Evolutionary conservation across 2,113 vertebrate genomes (phyloP).

Genomic region (Helogale parvula): DNA sequence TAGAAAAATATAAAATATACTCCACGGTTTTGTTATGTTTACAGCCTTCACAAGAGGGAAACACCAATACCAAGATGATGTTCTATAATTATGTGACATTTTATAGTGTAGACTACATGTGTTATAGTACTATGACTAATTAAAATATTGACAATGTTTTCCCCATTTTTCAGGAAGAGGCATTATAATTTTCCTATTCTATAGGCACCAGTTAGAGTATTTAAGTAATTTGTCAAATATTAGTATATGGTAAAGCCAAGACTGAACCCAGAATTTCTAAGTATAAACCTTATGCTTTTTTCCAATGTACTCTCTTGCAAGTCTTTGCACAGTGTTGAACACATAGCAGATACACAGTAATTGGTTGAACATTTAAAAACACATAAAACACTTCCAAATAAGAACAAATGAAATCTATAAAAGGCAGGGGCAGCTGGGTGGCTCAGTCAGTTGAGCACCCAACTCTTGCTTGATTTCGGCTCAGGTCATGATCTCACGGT

Average conservation of each 20-base stretch:
- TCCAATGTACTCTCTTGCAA: not conserved
- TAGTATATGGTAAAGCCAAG: not conserved
- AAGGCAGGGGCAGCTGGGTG: not conserved
- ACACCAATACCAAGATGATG: not conserved
- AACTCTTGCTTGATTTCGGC: too few relatives aligned
- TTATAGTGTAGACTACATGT: not conserved
- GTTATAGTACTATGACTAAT: not conserved
- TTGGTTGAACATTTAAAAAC: not conserved
- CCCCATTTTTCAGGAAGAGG: not conserved
- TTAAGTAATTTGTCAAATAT: not conserved
- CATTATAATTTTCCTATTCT: not conserved
- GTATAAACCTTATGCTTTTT: not conserved
- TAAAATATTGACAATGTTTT: not conserved
- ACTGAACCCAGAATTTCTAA: not conserved
- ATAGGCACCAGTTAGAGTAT: not conserved
- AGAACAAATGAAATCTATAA: not conserved
- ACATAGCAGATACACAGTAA: not conserved
- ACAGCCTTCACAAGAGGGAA: not conserved
- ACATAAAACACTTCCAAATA: not conserved
- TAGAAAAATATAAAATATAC: constrained; percentile 26
- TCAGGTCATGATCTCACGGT: too few relatives aligned
- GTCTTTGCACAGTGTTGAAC: not conserved
- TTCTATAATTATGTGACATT: not conserved
- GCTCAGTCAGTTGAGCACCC: too few relatives aligned
- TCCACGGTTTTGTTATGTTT: not conserved